Evolutionary conservation across 1,140 invertebrate genomes (phyloP).

Genomic region (Lanistes nyassanus): DNA sequence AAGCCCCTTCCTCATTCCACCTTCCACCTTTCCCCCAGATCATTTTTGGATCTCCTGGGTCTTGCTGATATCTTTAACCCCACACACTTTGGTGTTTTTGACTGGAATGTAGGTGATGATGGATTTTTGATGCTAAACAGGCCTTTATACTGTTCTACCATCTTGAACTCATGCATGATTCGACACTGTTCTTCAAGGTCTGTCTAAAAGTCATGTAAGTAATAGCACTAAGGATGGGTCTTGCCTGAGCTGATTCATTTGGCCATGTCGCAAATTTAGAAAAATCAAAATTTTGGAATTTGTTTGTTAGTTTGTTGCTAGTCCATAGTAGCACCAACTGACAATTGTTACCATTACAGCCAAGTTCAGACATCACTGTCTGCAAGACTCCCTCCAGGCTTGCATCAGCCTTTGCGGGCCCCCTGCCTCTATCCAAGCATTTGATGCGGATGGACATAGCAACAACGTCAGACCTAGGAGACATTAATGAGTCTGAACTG

Average conservation of each 20-base stretch:
- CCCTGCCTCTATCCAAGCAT: background rate
- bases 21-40: background rate
- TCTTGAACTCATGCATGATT: too few species aligned
- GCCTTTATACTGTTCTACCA: background rate
- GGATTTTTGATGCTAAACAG: background rate
- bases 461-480: constrained; percentile 28
- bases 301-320: background rate
- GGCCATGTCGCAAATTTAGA: background rate
- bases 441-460: background rate
- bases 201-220: too few species aligned
- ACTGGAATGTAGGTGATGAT: background rate
- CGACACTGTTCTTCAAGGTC: too few species aligned
- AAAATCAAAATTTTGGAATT: background rate
- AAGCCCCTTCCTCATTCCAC: background rate
- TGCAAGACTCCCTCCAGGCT: background rate
- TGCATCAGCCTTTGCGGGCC: background rate
- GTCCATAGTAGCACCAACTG: background rate
- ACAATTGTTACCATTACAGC: background rate
- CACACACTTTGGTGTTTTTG: background rate
- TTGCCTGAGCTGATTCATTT: background rate
- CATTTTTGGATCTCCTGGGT: background rate
- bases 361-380: background rate
- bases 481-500: constrained; percentile 36
- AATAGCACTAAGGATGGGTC: too few species aligned
- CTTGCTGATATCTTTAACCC: background rate